Percentiles rank a stretch among this genome's conserved stretches.
phyloP scores from a whole-genome alignment of 2,113 vertebrate species.

The Anas platyrhynchos region DNA sequence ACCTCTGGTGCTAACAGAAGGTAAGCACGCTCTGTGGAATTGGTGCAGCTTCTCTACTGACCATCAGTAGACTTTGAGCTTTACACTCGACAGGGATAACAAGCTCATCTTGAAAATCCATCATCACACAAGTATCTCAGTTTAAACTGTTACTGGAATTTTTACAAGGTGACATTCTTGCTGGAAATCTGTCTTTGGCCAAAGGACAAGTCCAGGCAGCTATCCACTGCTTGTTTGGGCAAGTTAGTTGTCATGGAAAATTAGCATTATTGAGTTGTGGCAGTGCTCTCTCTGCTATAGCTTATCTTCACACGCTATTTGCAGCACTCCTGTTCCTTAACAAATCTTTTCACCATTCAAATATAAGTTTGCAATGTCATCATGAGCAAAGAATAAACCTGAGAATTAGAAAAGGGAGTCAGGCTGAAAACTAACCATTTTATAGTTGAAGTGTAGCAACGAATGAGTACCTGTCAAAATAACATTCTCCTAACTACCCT shows the following conservation, averaged over 20 bases:
- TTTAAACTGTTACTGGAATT: constrained; percentile 21
- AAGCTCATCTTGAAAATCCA: neutral
- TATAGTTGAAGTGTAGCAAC: neutral
- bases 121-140: neutral
- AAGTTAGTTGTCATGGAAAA: constrained; percentile 64
- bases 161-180: constrained; percentile 9
- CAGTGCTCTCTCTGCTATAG: neutral
- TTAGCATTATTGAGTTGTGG: neutral
- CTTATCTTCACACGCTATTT: neutral
- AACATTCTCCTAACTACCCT: neutral
- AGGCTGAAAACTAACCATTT: neutral
- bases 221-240: constrained; percentile 26
- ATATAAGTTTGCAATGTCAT: neutral
- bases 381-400: neutral
- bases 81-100: neutral
- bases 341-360: neutral
- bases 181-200: neutral
- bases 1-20: neutral
- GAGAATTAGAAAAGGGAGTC: neutral
- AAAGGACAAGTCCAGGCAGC: constrained; percentile 53
- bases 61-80: constrained; percentile 6
- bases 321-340: neutral
- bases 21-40: neutral
- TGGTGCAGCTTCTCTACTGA: neutral
- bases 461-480: neutral